These are phyloP conservation scores for Oligia strigilis DNA, from an alignment of 2,888 invertebrate species.

Conservation along the genomic window DNA sequence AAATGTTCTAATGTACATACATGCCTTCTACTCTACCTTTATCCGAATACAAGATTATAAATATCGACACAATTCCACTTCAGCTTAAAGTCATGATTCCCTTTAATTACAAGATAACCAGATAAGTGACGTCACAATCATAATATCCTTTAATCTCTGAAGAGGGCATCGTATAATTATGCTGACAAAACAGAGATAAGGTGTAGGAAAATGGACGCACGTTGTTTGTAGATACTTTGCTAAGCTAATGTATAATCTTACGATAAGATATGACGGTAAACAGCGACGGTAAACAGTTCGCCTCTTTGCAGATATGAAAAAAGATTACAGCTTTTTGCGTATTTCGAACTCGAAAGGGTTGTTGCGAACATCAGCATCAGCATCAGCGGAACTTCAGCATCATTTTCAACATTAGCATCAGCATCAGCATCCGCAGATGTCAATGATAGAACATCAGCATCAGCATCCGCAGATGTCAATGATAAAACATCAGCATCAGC, in stretches of 20 bases:
- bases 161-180: slow-evolving; percentile 41
- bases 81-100: too few relatives aligned
- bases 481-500: too few relatives aligned
- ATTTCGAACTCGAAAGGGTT: background rate
- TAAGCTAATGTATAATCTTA: slow-evolving; percentile 36
- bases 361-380: too few relatives aligned
- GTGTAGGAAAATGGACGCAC: slow-evolving; percentile 50
- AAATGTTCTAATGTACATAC: too few relatives aligned
- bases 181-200: slow-evolving; percentile 44
- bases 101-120: slow-evolving; percentile 36
- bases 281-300: slow-evolving; percentile 37
- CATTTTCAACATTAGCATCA: too few relatives aligned
- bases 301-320: slow-evolving; percentile 23
- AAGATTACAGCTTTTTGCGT: slow-evolving; percentile 8
- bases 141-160: slow-evolving; percentile 57
- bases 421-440: too few relatives aligned
- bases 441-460: too few relatives aligned
- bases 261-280: slow-evolving; percentile 59
- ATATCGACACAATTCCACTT: slow-evolving; percentile 27
- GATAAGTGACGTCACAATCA: slow-evolving; percentile 48
- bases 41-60: slow-evolving; percentile 21
- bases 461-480: too few relatives aligned
- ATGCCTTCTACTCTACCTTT: too few relatives aligned
- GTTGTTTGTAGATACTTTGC: slow-evolving; percentile 51
- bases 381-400: too few relatives aligned